Conservation (phyloP, 2,113 vertebrate species). For the Oxygymnocypris stewartii region DNA sequence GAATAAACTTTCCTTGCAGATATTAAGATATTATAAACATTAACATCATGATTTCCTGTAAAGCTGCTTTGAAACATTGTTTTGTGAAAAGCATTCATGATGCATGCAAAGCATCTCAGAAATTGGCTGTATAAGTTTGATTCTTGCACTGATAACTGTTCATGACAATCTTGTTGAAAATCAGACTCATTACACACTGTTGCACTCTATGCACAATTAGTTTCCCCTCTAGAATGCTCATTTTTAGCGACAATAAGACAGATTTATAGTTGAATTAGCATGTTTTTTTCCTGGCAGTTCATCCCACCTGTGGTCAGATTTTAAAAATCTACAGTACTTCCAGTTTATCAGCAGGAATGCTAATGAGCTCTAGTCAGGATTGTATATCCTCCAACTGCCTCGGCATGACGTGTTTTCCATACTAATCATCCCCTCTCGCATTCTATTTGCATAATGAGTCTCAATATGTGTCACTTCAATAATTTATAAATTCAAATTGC, state of each 20-base stretch:
- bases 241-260: background rate
- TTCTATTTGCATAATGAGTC: conserved; percentile 40
- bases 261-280: background rate
- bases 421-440: conserved; percentile 25
- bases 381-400: conserved; percentile 1
- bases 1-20: no score
- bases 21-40: background rate
- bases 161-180: background rate
- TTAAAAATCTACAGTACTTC: background rate
- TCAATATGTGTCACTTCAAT: background rate
- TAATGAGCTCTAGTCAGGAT: conserved; percentile 5
- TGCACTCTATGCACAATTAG: background rate
- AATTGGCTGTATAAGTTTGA: background rate
- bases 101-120: background rate
- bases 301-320: background rate
- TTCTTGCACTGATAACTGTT: background rate
- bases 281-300: background rate
- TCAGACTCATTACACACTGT: background rate
- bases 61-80: background rate
- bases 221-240: background rate
- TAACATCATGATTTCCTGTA: background rate
- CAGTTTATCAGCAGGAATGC: background rate
- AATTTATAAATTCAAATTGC: conserved; percentile 29
- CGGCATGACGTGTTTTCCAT: conserved; percentile 8
- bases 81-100: background rate